Evolutionary conservation across 92 coral and sea anemone species (phyloP), one percentile per base, ranked within the genome.

Genomic region (Palythoa caribaeorum): DNA sequence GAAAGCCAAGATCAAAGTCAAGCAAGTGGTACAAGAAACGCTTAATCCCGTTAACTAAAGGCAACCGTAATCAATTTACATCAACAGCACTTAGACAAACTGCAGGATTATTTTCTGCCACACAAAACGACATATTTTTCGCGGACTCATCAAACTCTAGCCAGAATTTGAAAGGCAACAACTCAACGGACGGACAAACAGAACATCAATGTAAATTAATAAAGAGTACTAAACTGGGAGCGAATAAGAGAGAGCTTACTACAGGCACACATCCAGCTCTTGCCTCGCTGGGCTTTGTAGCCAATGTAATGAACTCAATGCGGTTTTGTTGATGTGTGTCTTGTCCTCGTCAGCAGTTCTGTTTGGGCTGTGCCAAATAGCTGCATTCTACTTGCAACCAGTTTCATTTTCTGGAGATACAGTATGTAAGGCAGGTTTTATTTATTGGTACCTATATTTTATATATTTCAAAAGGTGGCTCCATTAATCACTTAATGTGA

Each of bases 381-480:
- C 44, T 52, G 71, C 87, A 83, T 75, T 55, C 77, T 51, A 51
- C 55, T 10, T 51, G 55, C 55, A 51, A 51, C 55, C 55, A 51
- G 66, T 59, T 59, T 59, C 88, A 84, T 70, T n/a, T 84, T 20
- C 76, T 84, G 59, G 88, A 84, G 55, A 14, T n/a, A n/a, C n/a
- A n/a, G n/a, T 84, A 37, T 84, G 88, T 76, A 66, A 84, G 88
- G 88, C 68, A 40, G 37, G 28, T 69, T 69, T 66, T 63, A 47
- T 50, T 63, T 70, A 69, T 68, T 2, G 37, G 50, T 69, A 66
- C 66, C 66, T 1, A 59, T 59, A 59, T 59, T 59, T 1, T 5
- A 59, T 59, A 70, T 70, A 21, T n/a, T 70, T 70, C 38, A 21
- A 70, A 70, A 70, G 44, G 1, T 37, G 44, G 6, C 17, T 37